phyloP scores from a whole-genome alignment of 2,797 vertebrate genomes.

The Discoglossus pictus region DNA sequence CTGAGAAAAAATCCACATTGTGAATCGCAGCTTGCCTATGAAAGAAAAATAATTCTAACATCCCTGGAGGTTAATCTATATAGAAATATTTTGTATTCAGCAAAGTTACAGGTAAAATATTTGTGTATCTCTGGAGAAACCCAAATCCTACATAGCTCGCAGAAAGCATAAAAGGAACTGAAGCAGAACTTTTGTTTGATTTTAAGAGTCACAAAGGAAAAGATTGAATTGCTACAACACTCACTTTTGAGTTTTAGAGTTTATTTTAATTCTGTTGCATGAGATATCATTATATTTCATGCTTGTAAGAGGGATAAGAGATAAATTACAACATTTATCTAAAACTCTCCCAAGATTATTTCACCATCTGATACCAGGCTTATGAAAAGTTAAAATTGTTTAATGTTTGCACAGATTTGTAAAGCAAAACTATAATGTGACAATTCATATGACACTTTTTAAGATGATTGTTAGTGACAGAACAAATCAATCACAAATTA shows the following conservation, averaged over 20 bases:
- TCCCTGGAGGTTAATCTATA: conserved; percentile 19
- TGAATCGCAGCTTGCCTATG: conserved; percentile 1
- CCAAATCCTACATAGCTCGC: conserved; percentile 15
- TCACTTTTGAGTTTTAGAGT: conserved; percentile 14
- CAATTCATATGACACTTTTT: too few relatives aligned
- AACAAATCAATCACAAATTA: too few relatives aligned
- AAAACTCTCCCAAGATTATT: conserved; percentile 3
- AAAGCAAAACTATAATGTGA: too few relatives aligned
- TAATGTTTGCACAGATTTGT: too few relatives aligned
- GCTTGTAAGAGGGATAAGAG: not conserved
- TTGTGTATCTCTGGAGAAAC: conserved; percentile 24
- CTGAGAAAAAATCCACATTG: not conserved
- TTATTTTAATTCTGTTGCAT: conserved; percentile 26
- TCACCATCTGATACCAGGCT: not conserved
- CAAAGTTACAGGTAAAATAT: conserved; percentile 31
- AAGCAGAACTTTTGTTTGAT: conserved; percentile 34
- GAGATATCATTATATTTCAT: conserved; percentile 22
- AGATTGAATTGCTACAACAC: conserved; percentile 19
- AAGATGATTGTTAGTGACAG: too few relatives aligned
- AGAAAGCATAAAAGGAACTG: conserved; percentile 34
- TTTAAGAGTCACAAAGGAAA: conserved; percentile 34
- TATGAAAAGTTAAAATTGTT: not conserved
- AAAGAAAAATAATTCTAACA: conserved; percentile 14
- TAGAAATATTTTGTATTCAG: conserved; percentile 31
- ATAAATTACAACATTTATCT: conserved; percentile 7